Evolutionary conservation across 2,113 vertebrate genomes (phyloP).

Genomic region (Boulengeromyrus knoepffleri): DNA sequence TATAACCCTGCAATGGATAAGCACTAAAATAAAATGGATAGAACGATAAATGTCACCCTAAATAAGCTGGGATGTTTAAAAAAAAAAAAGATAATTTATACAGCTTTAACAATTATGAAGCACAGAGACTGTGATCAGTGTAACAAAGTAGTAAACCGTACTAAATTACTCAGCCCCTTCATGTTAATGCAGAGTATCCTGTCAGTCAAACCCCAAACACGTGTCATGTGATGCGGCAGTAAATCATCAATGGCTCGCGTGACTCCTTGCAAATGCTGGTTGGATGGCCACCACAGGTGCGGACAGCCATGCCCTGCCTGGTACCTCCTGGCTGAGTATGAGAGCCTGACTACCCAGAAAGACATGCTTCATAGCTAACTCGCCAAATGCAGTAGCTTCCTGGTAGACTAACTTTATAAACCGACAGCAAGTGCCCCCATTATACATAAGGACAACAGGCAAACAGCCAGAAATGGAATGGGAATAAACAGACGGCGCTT

Average conservation of each 20-base stretch:
- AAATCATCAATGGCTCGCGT: slow-evolving; percentile 52
- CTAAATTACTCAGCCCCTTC: slow-evolving; percentile 33
- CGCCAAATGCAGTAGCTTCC: not conserved
- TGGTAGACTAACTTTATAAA: not conserved
- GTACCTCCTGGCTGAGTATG: slow-evolving; percentile 24
- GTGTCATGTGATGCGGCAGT: slow-evolving; percentile 51
- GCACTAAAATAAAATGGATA: not conserved
- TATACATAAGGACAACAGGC: not conserved
- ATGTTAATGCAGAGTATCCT: slow-evolving; percentile 47
- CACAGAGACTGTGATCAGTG: slow-evolving; percentile 47
- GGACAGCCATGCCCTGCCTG: slow-evolving; percentile 51
- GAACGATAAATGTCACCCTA: not conserved
- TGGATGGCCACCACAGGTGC: slow-evolving; percentile 44
- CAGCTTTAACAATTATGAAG: slow-evolving; percentile 34
- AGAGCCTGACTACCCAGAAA: slow-evolving; percentile 26
- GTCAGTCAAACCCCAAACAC: slow-evolving; percentile 47
- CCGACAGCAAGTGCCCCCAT: not conserved
- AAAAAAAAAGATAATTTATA: slow-evolving; percentile 17
- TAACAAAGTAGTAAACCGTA: slow-evolving; percentile 41
- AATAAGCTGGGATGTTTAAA: not conserved
- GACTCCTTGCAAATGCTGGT: slow-evolving; percentile 34
- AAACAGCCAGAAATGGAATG: not conserved
- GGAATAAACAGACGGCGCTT: not conserved
- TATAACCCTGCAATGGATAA: not conserved
- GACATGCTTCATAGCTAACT: slow-evolving; percentile 10